Conservation (phyloP, 2,797 vertebrate species). For the Gorsachius magnificus region DNA sequence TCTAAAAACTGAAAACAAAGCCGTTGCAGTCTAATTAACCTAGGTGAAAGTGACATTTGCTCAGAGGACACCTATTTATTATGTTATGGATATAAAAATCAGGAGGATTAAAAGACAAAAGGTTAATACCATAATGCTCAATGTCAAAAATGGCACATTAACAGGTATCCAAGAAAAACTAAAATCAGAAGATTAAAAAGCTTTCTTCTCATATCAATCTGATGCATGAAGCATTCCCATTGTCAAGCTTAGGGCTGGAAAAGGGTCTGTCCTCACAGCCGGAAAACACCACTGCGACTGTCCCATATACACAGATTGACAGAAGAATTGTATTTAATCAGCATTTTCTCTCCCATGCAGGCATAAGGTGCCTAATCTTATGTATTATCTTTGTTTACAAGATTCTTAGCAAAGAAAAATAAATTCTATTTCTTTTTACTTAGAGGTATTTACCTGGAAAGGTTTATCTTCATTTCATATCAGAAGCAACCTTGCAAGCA, state of each 20-base stretch:
- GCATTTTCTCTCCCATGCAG: neutral
- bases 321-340: neutral
- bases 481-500: neutral
- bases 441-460: neutral
- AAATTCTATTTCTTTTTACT: neutral
- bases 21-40: neutral
- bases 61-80: conserved; percentile 25
- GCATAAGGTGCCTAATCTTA: neutral
- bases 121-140: neutral
- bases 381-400: neutral
- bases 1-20: neutral
- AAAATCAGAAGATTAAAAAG: neutral
- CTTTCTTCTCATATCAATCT: neutral
- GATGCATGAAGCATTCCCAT: neutral
- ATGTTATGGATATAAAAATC: neutral
- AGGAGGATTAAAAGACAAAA: neutral
- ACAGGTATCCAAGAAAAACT: neutral
- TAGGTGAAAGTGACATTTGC: conserved; percentile 23
- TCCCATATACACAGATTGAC: neutral
- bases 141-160: neutral
- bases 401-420: neutral
- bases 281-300: neutral
- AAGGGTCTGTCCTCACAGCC: neutral
- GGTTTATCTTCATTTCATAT: neutral
- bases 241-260: neutral